A percentile compares a stretch with the other conserved stretches of the same genome.
phyloP scores from a whole-genome alignment of 2,888 invertebrate genomes.

The Andrena camellia region DNA sequence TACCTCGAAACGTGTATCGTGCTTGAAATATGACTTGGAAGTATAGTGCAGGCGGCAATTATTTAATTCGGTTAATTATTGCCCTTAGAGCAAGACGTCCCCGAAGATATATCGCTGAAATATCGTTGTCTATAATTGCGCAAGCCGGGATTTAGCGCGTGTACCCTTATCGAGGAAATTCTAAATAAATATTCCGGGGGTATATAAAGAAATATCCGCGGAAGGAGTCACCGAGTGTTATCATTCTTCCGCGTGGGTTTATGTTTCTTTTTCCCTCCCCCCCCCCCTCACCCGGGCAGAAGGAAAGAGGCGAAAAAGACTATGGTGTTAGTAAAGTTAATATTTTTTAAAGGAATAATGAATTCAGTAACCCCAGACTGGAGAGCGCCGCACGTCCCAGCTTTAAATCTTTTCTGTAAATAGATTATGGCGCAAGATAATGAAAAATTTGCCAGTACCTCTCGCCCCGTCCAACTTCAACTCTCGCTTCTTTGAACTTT shows the following conservation, averaged over 20 bases:
- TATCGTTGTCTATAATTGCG: conserved; percentile 62
- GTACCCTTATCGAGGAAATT: conserved; percentile 37
- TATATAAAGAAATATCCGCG: conserved; percentile 1
- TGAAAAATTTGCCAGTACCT: conserved; percentile 69
- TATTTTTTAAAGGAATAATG: conserved; percentile 73
- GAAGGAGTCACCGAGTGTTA: conserved; percentile 44
- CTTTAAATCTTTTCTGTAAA: conserved; percentile 75
- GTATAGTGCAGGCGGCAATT: conserved; percentile 68
- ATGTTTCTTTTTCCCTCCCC: conserved; percentile 31
- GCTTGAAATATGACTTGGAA: conserved; percentile 73
- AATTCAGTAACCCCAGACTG: conserved; percentile 63
- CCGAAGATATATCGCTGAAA: conserved; percentile 63
- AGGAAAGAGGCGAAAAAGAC: conserved; percentile 13
- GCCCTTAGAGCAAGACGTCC: conserved; percentile 54
- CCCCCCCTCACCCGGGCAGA: neutral
- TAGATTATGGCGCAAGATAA: conserved; percentile 74
- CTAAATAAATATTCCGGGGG: conserved; percentile 31
- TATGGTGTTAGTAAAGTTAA: conserved; percentile 66
- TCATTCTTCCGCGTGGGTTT: conserved; percentile 52
- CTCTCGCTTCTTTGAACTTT: conserved; percentile 50
- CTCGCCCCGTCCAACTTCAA: conserved; percentile 51
- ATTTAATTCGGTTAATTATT: conserved; percentile 73
- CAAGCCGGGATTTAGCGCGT: conserved; percentile 13
- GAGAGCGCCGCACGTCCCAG: conserved; percentile 62
- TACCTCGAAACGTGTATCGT: conserved; percentile 70